A percentile compares a stretch with the other conserved stretches of the same genome.
Conservation (phyloP, 2,113 vertebrate species). For the Rutilus rutilus region DNA sequence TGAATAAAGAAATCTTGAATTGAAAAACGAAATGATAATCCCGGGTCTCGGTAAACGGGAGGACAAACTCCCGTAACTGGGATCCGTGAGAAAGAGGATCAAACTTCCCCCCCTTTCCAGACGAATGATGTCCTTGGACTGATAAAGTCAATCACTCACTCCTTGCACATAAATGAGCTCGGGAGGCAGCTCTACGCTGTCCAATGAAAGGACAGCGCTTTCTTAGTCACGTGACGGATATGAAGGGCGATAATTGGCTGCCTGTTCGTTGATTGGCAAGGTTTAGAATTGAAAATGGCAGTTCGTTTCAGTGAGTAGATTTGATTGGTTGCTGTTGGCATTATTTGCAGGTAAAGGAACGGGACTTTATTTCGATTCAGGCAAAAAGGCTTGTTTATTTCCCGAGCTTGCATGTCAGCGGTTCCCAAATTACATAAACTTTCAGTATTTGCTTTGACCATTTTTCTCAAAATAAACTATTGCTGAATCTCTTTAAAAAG, state of each 20-base stretch:
- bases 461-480: neutral
- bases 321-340: conserved; percentile 82
- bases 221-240: conserved; percentile 80
- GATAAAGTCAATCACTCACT: conserved; percentile 97
- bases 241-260: conserved; percentile 79
- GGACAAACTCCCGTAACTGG: conserved; percentile 78
- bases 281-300: conserved; percentile 84
- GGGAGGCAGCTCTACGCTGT: conserved; percentile 81
- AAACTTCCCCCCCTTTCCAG: conserved; percentile 87
- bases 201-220: conserved; percentile 82
- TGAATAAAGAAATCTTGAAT: conserved; percentile 66
- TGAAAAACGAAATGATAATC: conserved; percentile 71
- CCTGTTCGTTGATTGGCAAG: conserved; percentile 81
- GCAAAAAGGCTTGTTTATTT: conserved; percentile 57
- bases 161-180: conserved; percentile 90
- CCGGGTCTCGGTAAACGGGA: conserved; percentile 70
- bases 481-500: no score
- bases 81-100: conserved; percentile 84
- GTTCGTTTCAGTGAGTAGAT: conserved; percentile 74
- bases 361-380: conserved; percentile 56
- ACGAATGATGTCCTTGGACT: conserved; percentile 94
- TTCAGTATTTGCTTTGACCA: neutral
- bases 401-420: conserved; percentile 51
- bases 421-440: conserved; percentile 51
- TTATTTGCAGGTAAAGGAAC: conserved; percentile 83